These are phyloP conservation scores for Sebastiscus tertius DNA, from an alignment of 2,797 vertebrate genomes.

Conservation along the genomic window DNA sequence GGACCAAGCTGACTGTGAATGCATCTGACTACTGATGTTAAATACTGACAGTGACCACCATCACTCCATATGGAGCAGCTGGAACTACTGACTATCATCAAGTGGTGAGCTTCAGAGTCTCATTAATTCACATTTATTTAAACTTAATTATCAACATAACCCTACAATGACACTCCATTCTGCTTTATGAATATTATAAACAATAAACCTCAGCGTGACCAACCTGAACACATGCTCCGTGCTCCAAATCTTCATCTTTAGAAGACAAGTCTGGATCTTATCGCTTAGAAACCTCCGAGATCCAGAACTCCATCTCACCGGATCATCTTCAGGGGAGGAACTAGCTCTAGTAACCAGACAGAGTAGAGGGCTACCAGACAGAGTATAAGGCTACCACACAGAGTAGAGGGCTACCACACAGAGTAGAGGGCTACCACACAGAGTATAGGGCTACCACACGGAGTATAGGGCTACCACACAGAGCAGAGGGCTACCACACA, in stretches of 20 bases:
- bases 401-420: background rate
- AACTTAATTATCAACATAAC: background rate
- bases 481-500: background rate
- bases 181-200: background rate
- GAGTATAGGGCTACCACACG: background rate
- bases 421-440: background rate
- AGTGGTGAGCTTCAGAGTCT: background rate
- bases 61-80: background rate
- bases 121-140: background rate
- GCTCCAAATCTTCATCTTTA: constrained; percentile 87
- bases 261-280: background rate
- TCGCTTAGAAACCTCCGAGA: background rate
- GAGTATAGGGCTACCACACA: background rate
- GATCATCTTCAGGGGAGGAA: constrained; percentile 38
- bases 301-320: constrained; percentile 20
- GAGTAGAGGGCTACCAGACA: background rate
- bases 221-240: constrained; percentile 88
- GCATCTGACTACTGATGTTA: background rate
- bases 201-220: background rate
- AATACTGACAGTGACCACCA: background rate
- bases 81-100: background rate
- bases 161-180: background rate
- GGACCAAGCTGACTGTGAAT: background rate
- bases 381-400: background rate
- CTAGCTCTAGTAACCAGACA: constrained; percentile 12